phyloP scores from a whole-genome alignment of 2,888 invertebrate species.

The Ypsolopha sequella region DNA sequence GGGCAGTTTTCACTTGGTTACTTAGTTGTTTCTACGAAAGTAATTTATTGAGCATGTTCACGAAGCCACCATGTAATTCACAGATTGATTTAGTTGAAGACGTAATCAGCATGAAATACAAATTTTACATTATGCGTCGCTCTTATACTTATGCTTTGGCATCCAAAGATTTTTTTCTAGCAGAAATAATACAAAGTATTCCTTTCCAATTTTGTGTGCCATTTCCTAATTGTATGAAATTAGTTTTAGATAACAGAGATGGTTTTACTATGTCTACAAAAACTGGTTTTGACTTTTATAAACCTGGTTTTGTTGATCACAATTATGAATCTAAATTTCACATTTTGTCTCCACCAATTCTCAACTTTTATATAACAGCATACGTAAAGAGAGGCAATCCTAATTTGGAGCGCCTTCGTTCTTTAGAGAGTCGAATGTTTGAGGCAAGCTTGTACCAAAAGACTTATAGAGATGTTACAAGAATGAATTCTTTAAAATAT shows the following conservation, averaged over 20 bases:
- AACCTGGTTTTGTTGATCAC: constrained; percentile 4
- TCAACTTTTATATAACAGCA: constrained; percentile 3
- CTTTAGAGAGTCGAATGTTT: constrained; percentile 7
- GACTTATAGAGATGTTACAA: constrained; percentile 3
- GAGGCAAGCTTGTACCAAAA: constrained; percentile 5
- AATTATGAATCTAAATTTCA: constrained; percentile 5
- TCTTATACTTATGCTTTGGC: background rate
- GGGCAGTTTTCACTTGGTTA: constrained; percentile 10
- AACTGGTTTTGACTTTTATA: constrained; percentile 2
- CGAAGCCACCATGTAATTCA: constrained; percentile 6
- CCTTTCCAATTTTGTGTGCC: background rate
- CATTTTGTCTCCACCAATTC: background rate
- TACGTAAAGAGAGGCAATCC: constrained; percentile 10
- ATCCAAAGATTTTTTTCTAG: background rate
- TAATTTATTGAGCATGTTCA: constrained; percentile 9
- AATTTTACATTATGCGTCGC: too few relatives aligned
- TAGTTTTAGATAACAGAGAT: constrained; percentile 2
- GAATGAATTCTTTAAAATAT: constrained; percentile 6
- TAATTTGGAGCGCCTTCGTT: constrained; percentile 10
- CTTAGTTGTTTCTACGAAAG: constrained; percentile 10
- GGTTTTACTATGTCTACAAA: constrained; percentile 3
- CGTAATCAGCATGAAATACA: too few relatives aligned
- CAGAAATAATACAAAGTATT: background rate
- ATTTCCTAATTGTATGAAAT: background rate
- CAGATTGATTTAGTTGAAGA: background rate